Evolutionary conservation across 2,888 invertebrate genomes (phyloP).

Genomic region (Agonopterix subpropinquella): DNA sequence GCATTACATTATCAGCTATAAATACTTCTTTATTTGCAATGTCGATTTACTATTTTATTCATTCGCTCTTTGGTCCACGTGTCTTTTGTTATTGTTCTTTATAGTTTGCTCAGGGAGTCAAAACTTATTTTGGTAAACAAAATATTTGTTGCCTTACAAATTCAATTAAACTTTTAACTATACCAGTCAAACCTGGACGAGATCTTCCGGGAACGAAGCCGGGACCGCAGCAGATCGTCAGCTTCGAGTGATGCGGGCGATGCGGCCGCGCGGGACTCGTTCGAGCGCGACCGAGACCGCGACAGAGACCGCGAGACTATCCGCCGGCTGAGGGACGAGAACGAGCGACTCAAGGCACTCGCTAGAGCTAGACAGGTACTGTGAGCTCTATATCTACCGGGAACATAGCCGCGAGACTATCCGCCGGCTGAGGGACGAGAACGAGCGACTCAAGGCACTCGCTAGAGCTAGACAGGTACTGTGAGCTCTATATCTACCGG

Average conservation of each 20-base stretch:
- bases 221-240: conserved; percentile 20
- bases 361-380: conserved; percentile 50
- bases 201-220: conserved; percentile 19
- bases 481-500: neutral
- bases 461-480: conserved; percentile 50
- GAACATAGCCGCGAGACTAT: conserved; percentile 8
- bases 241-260: conserved; percentile 25
- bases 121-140: no score
- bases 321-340: conserved; percentile 36
- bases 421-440: conserved; percentile 36
- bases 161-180: no score
- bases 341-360: conserved; percentile 38
- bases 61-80: no score
- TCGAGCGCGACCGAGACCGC: neutral
- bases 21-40: no score
- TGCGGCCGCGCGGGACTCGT: neutral
- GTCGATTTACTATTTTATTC: no score
- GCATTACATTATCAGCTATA: no score
- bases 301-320: conserved; percentile 8
- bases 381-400: neutral
- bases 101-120: no score
- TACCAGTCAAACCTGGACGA: conserved; percentile 30
- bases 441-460: conserved; percentile 38
- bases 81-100: no score
- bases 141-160: no score